These are phyloP conservation scores for Sebastes oblongus DNA, from an alignment of 2,797 vertebrate genomes.

Conservation along the genomic window DNA sequence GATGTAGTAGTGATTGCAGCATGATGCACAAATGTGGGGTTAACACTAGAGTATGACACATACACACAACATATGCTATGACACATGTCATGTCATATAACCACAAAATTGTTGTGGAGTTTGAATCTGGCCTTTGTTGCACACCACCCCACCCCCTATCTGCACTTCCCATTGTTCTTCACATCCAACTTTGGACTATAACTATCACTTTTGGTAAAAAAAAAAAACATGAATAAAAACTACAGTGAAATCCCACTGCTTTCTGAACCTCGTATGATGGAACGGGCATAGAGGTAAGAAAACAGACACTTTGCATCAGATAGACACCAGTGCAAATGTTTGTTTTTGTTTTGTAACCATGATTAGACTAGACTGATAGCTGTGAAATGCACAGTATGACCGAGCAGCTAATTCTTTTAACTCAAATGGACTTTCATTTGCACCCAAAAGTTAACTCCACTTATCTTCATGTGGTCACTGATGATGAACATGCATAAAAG, in stretches of 20 bases:
- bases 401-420: neutral
- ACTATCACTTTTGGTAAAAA: too few relatives aligned
- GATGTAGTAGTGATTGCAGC: neutral
- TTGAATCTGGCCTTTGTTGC: neutral
- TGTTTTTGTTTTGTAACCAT: neutral
- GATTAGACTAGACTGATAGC: neutral
- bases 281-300: too few relatives aligned
- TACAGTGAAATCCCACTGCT: too few relatives aligned
- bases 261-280: too few relatives aligned
- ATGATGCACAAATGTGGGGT: neutral
- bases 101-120: neutral
- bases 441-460: neutral
- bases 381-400: neutral
- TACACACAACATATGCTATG: neutral
- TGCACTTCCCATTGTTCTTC: too few relatives aligned
- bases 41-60: neutral
- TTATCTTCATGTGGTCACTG: neutral
- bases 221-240: too few relatives aligned
- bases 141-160: neutral
- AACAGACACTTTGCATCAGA: neutral
- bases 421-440: neutral
- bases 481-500: neutral
- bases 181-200: too few relatives aligned
- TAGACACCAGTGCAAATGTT: neutral
- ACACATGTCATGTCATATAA: neutral